Evolutionary conservation across 2,888 invertebrate genomes (phyloP), one percentile per base, ranked within the genome.

Genomic region (Acronicta alni): DNA sequence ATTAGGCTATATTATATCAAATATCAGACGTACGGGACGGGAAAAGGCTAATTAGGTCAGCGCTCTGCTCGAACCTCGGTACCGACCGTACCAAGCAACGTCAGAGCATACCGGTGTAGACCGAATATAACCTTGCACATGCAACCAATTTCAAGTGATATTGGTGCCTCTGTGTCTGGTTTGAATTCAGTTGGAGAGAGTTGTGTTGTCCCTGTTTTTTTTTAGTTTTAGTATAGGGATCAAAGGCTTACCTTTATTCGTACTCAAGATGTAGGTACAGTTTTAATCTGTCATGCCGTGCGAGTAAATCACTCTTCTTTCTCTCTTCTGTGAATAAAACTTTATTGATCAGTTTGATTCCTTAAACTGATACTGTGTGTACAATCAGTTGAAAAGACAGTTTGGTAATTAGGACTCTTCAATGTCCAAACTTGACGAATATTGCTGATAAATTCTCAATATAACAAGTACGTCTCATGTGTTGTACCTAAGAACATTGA

Each of bases 101-200:
- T 45, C 49, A 38, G 35, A 46, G 17, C 14, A 48, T 46, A 67
- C 60, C 38, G 57, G 60, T 72, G 23, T 42, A 45, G 12, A 55
- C 60, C 49, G 60, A 52, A 55, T 52, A 43, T 52, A 68, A 55
- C 73, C 75, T 72, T 72, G 63, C 63, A 60, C 57, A 75, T 61
- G 68, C 52, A 47, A 18, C 44, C 57, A 54, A 67, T 72, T 47
- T 59, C 43, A 42, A 47, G 44, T 35, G 20, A 47, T 52, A 52
- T 15, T 43, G 57, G 47, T 66, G 67, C 43, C 55, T 55, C 20
- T 26, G 39, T 38, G 67, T 66, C 67, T 68, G 23, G 47, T 15
- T 35, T 47, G 57, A 67, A 64, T 67, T 67, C 45, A 53, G 23
- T 46, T 15, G 44, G 20, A 9, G 41, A 53, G 48, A 49, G 35